These are phyloP conservation scores for Peucedramus taeniatus DNA, from an alignment of 2,113 vertebrate genomes.

Conservation along the genomic window DNA sequence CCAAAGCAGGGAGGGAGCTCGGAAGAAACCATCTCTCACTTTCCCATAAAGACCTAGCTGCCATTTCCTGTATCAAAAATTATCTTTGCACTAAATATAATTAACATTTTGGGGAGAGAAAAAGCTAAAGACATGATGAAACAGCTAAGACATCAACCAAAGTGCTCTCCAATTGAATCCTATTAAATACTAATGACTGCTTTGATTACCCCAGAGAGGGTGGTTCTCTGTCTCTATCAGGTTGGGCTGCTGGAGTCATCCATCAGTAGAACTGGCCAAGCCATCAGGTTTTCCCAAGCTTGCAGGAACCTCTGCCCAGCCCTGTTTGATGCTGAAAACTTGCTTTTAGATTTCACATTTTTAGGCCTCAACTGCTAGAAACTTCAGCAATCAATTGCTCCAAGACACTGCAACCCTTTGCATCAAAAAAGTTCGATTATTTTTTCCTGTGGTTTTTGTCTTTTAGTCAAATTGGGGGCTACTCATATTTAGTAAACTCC, in stretches of 20 bases:
- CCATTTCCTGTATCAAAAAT: background rate
- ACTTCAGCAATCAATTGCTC: background rate
- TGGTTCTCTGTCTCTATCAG: background rate
- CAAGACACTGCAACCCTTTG: background rate
- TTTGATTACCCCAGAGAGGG: background rate
- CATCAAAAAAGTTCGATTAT: background rate
- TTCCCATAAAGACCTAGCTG: background rate
- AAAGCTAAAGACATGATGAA: background rate
- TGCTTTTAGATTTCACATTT: background rate
- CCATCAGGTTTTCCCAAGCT: background rate
- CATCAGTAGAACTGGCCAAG: background rate
- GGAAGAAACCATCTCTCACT: background rate
- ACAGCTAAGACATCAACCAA: background rate
- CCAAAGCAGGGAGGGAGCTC: background rate
- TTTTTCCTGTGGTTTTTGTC: background rate
- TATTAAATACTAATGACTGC: background rate
- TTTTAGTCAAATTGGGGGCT: background rate
- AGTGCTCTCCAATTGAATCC: background rate
- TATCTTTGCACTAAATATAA: background rate
- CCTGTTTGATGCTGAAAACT: background rate
- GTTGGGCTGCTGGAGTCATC: background rate
- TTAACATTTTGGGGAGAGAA: fast-evolving
- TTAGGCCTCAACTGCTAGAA: background rate
- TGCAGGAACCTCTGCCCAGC: background rate
- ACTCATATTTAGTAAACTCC: background rate